Evolutionary conservation across 2,113 vertebrate genomes (phyloP).

Genomic region (Taxidea taxus): DNA sequence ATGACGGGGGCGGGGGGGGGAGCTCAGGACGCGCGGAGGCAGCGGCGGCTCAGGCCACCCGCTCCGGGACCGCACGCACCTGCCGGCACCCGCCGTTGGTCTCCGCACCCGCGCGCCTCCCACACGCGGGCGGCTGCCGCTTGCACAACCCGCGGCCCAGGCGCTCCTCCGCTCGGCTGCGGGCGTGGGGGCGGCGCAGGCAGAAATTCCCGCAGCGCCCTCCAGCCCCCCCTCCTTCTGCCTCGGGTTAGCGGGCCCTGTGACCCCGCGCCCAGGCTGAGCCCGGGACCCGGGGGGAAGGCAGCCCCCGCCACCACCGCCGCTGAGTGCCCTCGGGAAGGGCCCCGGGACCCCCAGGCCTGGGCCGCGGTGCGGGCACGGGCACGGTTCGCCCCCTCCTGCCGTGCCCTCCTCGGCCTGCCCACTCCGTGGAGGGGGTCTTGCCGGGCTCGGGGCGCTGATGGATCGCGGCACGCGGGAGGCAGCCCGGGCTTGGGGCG

Average conservation of each 20-base stretch:
- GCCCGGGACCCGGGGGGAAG: background rate
- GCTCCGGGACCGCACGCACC: background rate
- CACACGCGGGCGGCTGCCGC: background rate
- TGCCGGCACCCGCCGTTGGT: background rate
- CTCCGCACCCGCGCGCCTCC: background rate
- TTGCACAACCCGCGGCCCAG: background rate
- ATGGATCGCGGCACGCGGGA: background rate
- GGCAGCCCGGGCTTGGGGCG: background rate
- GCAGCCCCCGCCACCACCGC: background rate
- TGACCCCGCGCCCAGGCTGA: background rate
- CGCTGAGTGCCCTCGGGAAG: background rate
- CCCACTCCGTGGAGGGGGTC: background rate
- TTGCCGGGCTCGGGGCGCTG: background rate
- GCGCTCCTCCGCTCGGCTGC: background rate
- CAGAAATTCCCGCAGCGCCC: background rate
- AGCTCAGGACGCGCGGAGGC: background rate
- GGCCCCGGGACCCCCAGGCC: background rate
- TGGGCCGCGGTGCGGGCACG: background rate
- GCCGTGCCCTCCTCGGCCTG: background rate
- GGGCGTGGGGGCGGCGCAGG: rapidly evolving
- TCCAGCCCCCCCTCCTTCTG: background rate
- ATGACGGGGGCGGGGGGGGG: no score
- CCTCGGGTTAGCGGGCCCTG: background rate
- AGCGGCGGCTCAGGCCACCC: background rate
- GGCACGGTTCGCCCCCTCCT: background rate